These are phyloP conservation scores for Caradrina clavipalpis DNA, from an alignment of 2,888 invertebrate genomes.

Conservation along the genomic window DNA sequence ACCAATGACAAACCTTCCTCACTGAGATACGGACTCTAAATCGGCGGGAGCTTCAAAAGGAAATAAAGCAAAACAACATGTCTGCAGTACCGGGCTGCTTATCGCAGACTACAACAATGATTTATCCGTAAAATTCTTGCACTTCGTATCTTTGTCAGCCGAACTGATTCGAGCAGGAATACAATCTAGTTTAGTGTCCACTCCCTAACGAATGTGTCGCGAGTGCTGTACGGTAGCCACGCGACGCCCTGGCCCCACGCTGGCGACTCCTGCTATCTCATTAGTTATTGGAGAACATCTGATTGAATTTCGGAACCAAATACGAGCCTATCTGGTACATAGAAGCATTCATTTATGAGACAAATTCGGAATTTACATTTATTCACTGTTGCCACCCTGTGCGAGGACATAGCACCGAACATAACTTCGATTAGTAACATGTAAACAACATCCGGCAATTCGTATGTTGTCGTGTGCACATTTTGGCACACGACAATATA, in stretches of 20 bases:
- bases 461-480: too few relatives aligned
- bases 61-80: conserved; percentile 32
- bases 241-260: conserved; percentile 30
- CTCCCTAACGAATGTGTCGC: conserved; percentile 17
- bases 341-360: conserved; percentile 56
- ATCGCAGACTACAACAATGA: conserved; percentile 8
- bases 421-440: neutral
- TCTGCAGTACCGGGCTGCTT: neutral
- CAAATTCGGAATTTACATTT: conserved; percentile 51
- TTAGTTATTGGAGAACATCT: conserved; percentile 64
- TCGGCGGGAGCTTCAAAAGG: conserved; percentile 38
- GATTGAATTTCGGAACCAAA: conserved; percentile 54
- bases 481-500: neutral
- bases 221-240: neutral
- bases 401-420: conserved; percentile 9
- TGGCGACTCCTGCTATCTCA: conserved; percentile 43
- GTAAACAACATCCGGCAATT: neutral
- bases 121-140: conserved; percentile 6
- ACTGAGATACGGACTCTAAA: conserved; percentile 54
- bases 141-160: conserved; percentile 7
- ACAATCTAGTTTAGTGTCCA: conserved; percentile 26
- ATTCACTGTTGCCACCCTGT: conserved; percentile 3
- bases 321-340: conserved; percentile 41
- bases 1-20: conserved; percentile 68
- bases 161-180: conserved; percentile 15